Conservation (phyloP, 2,888 invertebrate species). For the Apamea sordens region DNA sequence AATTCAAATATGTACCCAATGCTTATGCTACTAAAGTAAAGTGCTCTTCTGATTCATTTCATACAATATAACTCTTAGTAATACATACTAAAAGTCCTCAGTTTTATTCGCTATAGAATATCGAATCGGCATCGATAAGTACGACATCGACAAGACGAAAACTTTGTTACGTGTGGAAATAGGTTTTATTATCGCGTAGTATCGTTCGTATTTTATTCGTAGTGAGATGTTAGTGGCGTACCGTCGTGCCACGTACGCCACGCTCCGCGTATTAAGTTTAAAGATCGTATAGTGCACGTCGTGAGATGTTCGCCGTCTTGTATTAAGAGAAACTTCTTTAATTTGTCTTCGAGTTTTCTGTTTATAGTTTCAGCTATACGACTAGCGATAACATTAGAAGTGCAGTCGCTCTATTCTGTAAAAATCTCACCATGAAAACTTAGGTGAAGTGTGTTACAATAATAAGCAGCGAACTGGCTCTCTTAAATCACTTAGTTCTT, state of each 20-base stretch:
- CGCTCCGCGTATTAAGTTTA: slow-evolving; percentile 60
- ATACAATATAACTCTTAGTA: not conserved
- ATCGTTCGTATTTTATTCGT: slow-evolving; percentile 61
- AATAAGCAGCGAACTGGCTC: too few relatives aligned
- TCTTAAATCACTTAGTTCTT: too few relatives aligned
- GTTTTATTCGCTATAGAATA: slow-evolving; percentile 35
- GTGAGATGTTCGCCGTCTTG: slow-evolving; percentile 36
- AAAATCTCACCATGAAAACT: too few relatives aligned
- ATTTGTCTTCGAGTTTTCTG: slow-evolving; percentile 35
- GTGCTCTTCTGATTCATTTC: not conserved
- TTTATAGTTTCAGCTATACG: slow-evolving; percentile 12
- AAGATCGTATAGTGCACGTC: slow-evolving; percentile 57
- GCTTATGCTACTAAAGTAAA: not conserved
- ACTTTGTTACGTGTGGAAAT: slow-evolving; percentile 58
- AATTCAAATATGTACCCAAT: too few relatives aligned
- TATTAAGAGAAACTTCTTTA: slow-evolving; percentile 51
- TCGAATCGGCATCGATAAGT: slow-evolving; percentile 42
- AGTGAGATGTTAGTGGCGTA: slow-evolving; percentile 43
- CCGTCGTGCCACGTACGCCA: slow-evolving; percentile 57
- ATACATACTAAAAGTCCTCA: not conserved
- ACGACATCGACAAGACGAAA: slow-evolving; percentile 43
- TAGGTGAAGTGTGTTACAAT: too few relatives aligned
- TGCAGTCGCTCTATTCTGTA: not conserved
- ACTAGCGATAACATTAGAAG: slow-evolving; percentile 15
- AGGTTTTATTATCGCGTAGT: slow-evolving; percentile 59